Conservation (phyloP, 2,797 vertebrate genomes). For the Mycteria americana region DNA sequence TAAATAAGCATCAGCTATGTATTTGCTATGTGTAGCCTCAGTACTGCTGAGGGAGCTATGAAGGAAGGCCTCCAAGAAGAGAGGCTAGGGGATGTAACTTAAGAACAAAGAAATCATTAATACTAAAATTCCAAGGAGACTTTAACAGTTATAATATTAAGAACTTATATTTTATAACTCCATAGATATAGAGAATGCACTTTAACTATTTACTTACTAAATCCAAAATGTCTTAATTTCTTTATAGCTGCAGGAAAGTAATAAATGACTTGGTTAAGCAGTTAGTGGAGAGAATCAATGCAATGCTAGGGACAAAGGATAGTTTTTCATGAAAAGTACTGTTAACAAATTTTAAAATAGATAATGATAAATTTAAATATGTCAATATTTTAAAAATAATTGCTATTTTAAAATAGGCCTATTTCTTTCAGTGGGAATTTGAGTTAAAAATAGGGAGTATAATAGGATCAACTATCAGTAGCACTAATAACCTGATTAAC, state of each 20-base stretch:
- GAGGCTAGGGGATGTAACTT: background rate
- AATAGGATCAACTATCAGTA: background rate
- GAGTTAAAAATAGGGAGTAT: background rate
- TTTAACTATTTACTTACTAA: background rate
- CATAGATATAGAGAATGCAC: background rate
- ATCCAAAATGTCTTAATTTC: background rate
- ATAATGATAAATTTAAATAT: background rate
- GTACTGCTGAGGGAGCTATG: background rate
- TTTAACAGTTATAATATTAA: background rate
- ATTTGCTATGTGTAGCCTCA: background rate
- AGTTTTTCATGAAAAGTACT: background rate
- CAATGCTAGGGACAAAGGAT: background rate
- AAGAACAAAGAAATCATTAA: constrained; percentile 9
- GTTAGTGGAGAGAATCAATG: background rate
- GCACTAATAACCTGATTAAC: background rate
- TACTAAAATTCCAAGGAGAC: background rate
- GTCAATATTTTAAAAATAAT: background rate
- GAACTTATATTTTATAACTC: background rate
- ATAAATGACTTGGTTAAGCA: background rate
- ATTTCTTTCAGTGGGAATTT: background rate
- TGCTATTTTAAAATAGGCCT: background rate
- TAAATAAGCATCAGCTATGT: background rate
- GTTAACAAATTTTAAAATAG: background rate
- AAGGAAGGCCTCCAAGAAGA: background rate
- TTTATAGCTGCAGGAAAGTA: background rate